These are phyloP conservation scores for Poecilus cupreus DNA, from an alignment of 2,888 invertebrate species.

Conservation along the genomic window DNA sequence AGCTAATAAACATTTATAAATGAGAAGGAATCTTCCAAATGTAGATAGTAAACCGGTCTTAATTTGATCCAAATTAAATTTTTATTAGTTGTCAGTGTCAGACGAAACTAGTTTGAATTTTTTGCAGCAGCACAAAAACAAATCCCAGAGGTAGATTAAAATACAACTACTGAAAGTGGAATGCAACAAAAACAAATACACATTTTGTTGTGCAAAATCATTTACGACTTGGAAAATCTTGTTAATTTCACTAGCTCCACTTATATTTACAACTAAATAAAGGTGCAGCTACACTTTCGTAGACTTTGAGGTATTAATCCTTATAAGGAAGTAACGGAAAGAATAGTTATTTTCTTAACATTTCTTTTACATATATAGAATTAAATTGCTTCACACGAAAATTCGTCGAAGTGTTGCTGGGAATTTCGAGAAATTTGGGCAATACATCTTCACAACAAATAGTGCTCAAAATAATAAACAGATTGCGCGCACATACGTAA, in stretches of 20 bases:
- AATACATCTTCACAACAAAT: no score
- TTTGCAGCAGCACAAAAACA: conserved; percentile 13
- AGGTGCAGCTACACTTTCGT: not conserved
- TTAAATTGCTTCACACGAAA: no score
- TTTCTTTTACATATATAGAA: no score
- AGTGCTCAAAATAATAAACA: no score
- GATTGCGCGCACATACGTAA: no score
- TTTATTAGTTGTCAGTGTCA: not conserved
- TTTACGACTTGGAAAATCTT: conserved; percentile 3
- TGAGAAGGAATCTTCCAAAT: not conserved
- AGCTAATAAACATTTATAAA: not conserved
- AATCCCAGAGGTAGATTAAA: conserved; percentile 8
- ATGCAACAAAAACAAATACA: conserved; percentile 19
- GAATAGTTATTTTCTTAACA: not conserved
- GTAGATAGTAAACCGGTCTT: not conserved
- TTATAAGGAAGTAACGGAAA: not conserved
- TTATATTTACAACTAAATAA: not conserved
- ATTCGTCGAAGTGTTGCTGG: no score
- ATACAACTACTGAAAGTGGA: conserved; percentile 23
- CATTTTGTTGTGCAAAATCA: conserved; percentile 30
- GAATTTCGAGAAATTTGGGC: no score
- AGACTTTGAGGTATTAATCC: not conserved
- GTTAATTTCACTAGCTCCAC: not conserved
- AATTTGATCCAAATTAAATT: conserved; percentile 20
- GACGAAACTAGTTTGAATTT: conserved; percentile 19